phyloP scores from a whole-genome alignment of 2,888 invertebrate species.

The Perizoma affinitatum region DNA sequence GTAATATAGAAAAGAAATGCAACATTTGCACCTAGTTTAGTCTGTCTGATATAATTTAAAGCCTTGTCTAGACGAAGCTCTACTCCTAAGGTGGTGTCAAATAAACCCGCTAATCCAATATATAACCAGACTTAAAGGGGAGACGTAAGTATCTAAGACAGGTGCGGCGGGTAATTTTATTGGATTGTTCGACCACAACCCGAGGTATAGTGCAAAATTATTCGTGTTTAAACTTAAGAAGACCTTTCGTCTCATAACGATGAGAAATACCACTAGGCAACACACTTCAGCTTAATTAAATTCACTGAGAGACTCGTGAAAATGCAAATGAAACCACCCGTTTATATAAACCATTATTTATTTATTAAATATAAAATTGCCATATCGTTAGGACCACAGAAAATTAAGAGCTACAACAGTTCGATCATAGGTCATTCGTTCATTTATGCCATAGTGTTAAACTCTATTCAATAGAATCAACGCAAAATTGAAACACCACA shows the following conservation, averaged over 20 bases:
- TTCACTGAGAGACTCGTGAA: constrained; percentile 10
- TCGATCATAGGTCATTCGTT: constrained; percentile 55
- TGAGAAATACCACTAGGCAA: constrained; percentile 23
- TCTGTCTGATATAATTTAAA: background rate
- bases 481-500: constrained; percentile 71
- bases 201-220: constrained; percentile 29
- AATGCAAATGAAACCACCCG: constrained; percentile 38
- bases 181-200: constrained; percentile 40
- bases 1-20: no score
- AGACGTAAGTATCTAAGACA: constrained; percentile 28
- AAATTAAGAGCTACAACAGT: constrained; percentile 68
- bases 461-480: constrained; percentile 80
- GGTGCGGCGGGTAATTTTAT: constrained; percentile 40
- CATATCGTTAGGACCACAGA: constrained; percentile 68
- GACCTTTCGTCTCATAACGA: constrained; percentile 24
- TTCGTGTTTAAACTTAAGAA: constrained; percentile 30
- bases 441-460: constrained; percentile 60
- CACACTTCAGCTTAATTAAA: constrained; percentile 25
- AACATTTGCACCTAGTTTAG: no score
- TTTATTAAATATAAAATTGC: constrained; percentile 79
- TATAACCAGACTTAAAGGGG: constrained; percentile 39
- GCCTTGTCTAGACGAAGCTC: constrained; percentile 43
- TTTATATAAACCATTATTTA: constrained; percentile 68
- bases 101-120: constrained; percentile 45
- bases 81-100: constrained; percentile 36